Evolutionary conservation across 2,888 invertebrate genomes (phyloP), one percentile per base, ranked within the genome.

Genomic region (Philereme transversata): DNA sequence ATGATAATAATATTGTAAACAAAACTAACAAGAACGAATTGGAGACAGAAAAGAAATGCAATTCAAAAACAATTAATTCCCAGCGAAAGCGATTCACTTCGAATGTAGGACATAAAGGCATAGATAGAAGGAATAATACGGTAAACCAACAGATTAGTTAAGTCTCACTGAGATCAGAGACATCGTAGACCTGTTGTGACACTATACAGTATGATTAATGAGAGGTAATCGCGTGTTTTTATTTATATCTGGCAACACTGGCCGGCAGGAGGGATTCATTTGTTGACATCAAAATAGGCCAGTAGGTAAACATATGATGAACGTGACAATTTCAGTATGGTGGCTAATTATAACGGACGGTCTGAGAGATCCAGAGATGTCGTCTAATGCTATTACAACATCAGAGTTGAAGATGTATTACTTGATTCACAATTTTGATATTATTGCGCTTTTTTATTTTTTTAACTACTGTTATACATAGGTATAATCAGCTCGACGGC

Each of bases 131-230:
- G 3, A 55, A 58, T 47, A 57, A 55, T 59, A 56, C 43, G 34
- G 55, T 61, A 64, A 62, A 53, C 46, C 41, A 53, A 55, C 60
- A 67, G 62, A 60, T 82, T 79, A 73, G 79, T 78, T 61, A 53
- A 64, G 64, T 68, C 65, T 60, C 56, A 77, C 76, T 51, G 72
- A 87, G 88, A 90, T 88, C 88, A 84, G 79, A 87, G 87, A 83
- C 69, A 76, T 71, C 74, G 83, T 79, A 78, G 86, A 86, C 79
- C 76, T 86, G 84, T 86, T 86, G 78, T 88, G 90, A 90, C 90
- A 87, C 77, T 80, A 82, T 81, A 78, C 78, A 77, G 73, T 67
- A 83, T 91, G 90, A 91, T 90, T 85, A 87, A 91, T 89, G 90
- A 79, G 73, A 77, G 76, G 80, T 87, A 86, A 89, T 88, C 85